Conservation (phyloP, 1,140 invertebrate species). For the Berghia stephanieae region DNA sequence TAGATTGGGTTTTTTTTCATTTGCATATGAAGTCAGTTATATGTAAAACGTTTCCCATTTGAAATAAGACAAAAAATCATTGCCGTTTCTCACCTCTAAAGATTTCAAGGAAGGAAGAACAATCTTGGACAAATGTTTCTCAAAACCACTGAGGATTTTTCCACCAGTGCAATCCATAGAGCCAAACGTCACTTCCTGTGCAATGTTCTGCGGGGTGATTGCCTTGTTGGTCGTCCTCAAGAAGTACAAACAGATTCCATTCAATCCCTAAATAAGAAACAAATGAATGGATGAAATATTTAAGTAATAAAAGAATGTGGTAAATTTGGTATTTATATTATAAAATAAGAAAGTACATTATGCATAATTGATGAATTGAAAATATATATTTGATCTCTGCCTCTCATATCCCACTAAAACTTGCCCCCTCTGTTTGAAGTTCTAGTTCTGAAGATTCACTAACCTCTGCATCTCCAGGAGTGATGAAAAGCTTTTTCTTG, state of each 20-base stretch:
- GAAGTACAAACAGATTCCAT: constrained; percentile 90
- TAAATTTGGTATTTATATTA: no score
- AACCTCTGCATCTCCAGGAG: constrained; percentile 82
- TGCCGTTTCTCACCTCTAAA: constrained; percentile 62
- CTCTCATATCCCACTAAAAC: no score
- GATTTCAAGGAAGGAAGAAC: constrained; percentile 73
- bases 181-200: constrained; percentile 81
- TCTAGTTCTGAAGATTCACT: no score
- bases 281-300: background rate
- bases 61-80: no score
- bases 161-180: constrained; percentile 82
- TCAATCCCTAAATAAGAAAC: constrained; percentile 71
- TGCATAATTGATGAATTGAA: no score
- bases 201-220: constrained; percentile 87
- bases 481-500: constrained; percentile 86
- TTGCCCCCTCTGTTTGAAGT: no score
- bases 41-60: no score
- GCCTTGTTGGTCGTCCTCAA: constrained; percentile 80
- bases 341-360: no score
- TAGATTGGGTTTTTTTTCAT: no score
- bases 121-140: constrained; percentile 86
- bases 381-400: no score
- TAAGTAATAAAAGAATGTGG: background rate
- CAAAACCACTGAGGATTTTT: constrained; percentile 84
- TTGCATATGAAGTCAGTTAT: no score